Percentiles rank a stretch among this genome's conserved stretches.
Conservation (phyloP, 2,888 invertebrate species). For the Clusia tigrina region DNA sequence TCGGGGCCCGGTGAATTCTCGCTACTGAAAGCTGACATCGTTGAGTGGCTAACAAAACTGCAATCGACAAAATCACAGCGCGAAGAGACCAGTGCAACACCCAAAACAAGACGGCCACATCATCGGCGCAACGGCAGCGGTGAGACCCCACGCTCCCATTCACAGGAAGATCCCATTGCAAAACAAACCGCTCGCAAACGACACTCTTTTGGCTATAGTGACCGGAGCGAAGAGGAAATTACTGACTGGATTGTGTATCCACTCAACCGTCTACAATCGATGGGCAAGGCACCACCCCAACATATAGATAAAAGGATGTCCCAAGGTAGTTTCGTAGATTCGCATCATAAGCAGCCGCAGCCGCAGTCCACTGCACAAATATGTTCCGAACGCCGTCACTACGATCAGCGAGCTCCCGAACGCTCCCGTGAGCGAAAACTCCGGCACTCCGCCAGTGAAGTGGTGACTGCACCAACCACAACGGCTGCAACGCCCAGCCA, state of each 20-base stretch:
- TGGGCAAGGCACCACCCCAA: conserved; percentile 51
- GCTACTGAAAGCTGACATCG: conserved; percentile 61
- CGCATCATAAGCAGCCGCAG: conserved; percentile 42
- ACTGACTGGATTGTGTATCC: conserved; percentile 64
- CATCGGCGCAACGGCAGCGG: conserved; percentile 62
- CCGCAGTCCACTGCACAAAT: conserved; percentile 39
- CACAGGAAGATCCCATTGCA: conserved; percentile 57
- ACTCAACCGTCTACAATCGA: conserved; percentile 57
- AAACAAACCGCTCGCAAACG: conserved; percentile 56
- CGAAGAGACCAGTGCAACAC: conserved; percentile 39
- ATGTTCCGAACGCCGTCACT: conserved; percentile 39
- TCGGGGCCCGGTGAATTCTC: conserved; percentile 64
- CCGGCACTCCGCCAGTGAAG: conserved; percentile 63
- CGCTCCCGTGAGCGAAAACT: conserved; percentile 57
- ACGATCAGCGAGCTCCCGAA: conserved; percentile 37
- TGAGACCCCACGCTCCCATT: conserved; percentile 58
- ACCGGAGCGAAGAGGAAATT: conserved; percentile 55
- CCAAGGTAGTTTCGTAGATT: conserved; percentile 45
- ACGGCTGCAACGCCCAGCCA: conserved; percentile 39
- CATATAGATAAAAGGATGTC: conserved; percentile 29
- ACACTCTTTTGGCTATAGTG: conserved; percentile 62
- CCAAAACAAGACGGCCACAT: conserved; percentile 48
- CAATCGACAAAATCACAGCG: conserved; percentile 43
- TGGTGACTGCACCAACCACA: conserved; percentile 50
- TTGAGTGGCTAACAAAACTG: conserved; percentile 64